Evolutionary conservation across 2,113 vertebrate genomes (phyloP).

Genomic region (Andinoacara biseriatus): DNA sequence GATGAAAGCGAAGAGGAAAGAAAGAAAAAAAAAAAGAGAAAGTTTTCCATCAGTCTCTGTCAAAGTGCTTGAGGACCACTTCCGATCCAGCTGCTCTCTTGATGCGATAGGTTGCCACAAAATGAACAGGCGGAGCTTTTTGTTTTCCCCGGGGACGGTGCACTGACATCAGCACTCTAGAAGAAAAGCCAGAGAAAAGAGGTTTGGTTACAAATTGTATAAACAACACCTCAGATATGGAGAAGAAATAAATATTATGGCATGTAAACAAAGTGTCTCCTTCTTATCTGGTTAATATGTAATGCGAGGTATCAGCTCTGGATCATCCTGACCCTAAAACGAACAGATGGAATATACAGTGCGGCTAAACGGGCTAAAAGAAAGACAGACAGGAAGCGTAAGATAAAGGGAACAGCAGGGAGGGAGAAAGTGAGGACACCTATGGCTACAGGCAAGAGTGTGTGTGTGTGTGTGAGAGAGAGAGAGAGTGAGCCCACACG

Average conservation of each 20-base stretch:
- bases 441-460: slow-evolving; percentile 45
- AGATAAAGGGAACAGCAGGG: slow-evolving; percentile 32
- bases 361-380: slow-evolving; percentile 27
- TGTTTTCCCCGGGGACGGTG: slow-evolving; percentile 55
- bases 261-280: slow-evolving; percentile 19
- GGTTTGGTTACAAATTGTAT: slow-evolving; percentile 42
- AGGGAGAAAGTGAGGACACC: slow-evolving; percentile 42
- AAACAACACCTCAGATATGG: slow-evolving; percentile 50
- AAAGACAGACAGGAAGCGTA: slow-evolving; percentile 20
- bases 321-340: slow-evolving; percentile 40
- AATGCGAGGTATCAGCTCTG: slow-evolving; percentile 4
- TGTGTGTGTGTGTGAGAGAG: background rate
- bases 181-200: slow-evolving; percentile 17
- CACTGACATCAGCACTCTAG: slow-evolving; percentile 79
- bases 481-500: background rate
- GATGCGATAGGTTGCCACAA: slow-evolving; percentile 36
- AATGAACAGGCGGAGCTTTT: slow-evolving; percentile 37
- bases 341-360: slow-evolving; percentile 31
- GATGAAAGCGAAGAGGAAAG: slow-evolving; percentile 43
- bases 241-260: slow-evolving; percentile 60
- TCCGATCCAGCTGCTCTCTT: slow-evolving; percentile 42
- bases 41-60: slow-evolving; percentile 51
- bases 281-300: slow-evolving; percentile 42
- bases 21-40: background rate
- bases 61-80: slow-evolving; percentile 67